A percentile compares a stretch with the other conserved stretches of the same genome.
These are phyloP conservation scores for Didymodactylos carnosus DNA, from an alignment of 2,888 invertebrate genomes.

Conservation along the genomic window DNA sequence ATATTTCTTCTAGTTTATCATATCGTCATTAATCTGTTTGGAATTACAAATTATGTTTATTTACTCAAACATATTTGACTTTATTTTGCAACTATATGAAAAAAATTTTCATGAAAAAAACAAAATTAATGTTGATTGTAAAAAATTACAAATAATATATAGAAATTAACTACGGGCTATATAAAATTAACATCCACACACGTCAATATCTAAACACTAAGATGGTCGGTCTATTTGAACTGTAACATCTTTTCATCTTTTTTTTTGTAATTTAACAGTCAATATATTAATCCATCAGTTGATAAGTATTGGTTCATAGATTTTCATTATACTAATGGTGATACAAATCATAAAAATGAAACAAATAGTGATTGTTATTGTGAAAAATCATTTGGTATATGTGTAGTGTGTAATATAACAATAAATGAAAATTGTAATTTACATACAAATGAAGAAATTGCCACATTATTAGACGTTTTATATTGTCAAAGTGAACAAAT, in stretches of 20 bases:
- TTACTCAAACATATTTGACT: not conserved
- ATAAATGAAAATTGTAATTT: not conserved
- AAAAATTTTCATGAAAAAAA: not conserved
- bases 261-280: too few species aligned
- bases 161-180: not conserved
- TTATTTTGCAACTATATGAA: not conserved
- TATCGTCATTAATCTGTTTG: not conserved
- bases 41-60: not conserved
- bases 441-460: not conserved
- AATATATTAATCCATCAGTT: too few species aligned
- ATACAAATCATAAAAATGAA: too few species aligned
- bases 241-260: too few species aligned
- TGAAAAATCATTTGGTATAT: too few species aligned
- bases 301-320: too few species aligned
- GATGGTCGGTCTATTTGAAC: too few species aligned
- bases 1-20: not conserved
- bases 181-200: too few species aligned
- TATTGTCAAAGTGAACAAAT: not conserved
- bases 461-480: not conserved
- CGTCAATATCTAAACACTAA: too few species aligned
- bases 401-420: not conserved
- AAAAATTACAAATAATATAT: not conserved
- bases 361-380: too few species aligned
- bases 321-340: too few species aligned
- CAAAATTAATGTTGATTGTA: not conserved